Percentiles rank a stretch among this genome's conserved stretches.
phyloP scores from a whole-genome alignment of 2,888 invertebrate genomes.

The Willowsia nigromaculata region DNA sequence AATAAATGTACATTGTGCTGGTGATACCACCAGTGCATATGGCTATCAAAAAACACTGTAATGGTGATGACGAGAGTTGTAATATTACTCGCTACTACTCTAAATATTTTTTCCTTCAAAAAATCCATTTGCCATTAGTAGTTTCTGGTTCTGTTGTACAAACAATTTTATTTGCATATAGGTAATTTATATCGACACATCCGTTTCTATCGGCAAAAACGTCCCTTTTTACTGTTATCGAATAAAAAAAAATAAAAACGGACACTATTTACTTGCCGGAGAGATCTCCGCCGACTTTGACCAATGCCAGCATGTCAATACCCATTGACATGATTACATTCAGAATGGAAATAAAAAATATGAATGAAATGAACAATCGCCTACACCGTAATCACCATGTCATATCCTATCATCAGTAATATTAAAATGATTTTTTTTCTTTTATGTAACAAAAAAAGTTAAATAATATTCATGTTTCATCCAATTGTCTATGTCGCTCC shows the following conservation, averaged over 20 bases:
- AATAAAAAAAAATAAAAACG: neutral
- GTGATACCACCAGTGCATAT: neutral
- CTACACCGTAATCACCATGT: neutral
- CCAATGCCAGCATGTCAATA: neutral
- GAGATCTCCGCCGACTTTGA: no score
- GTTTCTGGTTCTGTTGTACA: neutral
- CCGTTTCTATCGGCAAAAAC: neutral
- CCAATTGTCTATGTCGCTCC: neutral
- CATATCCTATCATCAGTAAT: neutral
- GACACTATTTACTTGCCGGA: neutral
- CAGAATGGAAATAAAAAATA: neutral
- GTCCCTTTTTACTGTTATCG: neutral
- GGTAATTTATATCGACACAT: neutral
- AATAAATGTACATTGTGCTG: neutral
- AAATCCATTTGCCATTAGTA: neutral
- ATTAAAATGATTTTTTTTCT: neutral
- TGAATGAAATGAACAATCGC: conserved; percentile 5
- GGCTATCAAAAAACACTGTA: neutral
- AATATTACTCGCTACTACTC: neutral
- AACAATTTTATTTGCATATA: neutral
- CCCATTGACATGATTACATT: neutral
- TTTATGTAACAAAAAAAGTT: neutral
- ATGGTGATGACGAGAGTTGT: neutral
- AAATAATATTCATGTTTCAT: neutral
- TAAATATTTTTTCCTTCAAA: neutral